Conservation (phyloP, 2,113 vertebrate species). For the Thalassoma bifasciatum region DNA sequence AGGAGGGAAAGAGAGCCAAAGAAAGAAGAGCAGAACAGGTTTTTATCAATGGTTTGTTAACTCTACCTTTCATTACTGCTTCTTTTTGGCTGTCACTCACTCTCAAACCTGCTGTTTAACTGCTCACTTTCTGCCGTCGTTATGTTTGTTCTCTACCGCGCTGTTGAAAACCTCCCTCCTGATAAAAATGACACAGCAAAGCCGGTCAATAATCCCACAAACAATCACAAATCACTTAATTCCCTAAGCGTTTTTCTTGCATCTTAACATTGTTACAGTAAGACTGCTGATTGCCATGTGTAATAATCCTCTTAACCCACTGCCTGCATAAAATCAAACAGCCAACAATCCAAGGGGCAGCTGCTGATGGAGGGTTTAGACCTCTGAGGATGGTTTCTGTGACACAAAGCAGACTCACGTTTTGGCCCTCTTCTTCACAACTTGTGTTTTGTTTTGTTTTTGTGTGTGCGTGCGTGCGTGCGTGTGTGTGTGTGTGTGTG, state of each 20-base stretch:
- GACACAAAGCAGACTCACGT: slow-evolving; percentile 9
- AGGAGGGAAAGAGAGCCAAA: slow-evolving; percentile 33
- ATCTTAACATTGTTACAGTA: slow-evolving; percentile 59
- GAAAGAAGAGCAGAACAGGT: slow-evolving; percentile 35
- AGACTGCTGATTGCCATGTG: slow-evolving; percentile 42
- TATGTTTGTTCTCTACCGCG: background rate
- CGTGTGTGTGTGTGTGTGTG: background rate
- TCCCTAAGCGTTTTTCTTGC: slow-evolving; percentile 55
- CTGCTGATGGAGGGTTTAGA: slow-evolving; percentile 38
- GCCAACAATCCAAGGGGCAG: slow-evolving; percentile 18
- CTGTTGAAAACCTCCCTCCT: slow-evolving; percentile 16
- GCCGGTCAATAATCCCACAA: slow-evolving; percentile 52
- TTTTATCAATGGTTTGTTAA: slow-evolving; percentile 51
- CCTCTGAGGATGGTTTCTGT: slow-evolving; percentile 10
- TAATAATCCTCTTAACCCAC: slow-evolving; percentile 72
- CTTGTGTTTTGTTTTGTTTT: no score
- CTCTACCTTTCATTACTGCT: background rate
- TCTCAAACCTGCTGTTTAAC: background rate
- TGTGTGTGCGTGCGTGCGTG: slow-evolving; percentile 6
- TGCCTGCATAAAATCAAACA: slow-evolving; percentile 46
- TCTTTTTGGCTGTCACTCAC: background rate
- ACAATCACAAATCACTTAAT: slow-evolving; percentile 72
- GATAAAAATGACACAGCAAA: slow-evolving; percentile 42
- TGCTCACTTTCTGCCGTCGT: background rate
- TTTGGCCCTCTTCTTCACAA: slow-evolving; percentile 26